Evolutionary conservation across 2,888 invertebrate species (phyloP), one percentile per base, ranked within the genome.

Genomic region (Tridacna crocea): DNA sequence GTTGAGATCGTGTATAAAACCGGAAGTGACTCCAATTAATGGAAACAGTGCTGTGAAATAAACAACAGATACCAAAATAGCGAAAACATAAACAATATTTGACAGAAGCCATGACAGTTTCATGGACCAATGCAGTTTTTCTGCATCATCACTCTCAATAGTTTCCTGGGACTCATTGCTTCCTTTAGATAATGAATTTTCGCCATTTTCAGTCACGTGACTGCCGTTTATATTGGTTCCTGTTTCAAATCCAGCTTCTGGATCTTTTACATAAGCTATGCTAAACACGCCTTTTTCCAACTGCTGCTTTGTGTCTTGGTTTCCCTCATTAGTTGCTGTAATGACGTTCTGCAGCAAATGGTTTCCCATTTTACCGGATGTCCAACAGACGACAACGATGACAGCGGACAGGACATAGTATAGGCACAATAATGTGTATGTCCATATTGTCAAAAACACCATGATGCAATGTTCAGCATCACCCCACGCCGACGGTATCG

Each of bases 391-490:
- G 11, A 87, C 75, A 12, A 87, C 51, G 8, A 83, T 61, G 13
- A 26, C 48, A 15, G 88, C 87, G 0, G 91, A 83, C 0, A 85
- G 12, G 13, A 90, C 36, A 36, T 92, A 84, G 77, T 93, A 91
- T 17, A 88, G 24, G 11, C 88, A 89, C n/a, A 93, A 86, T 10
- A 92, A 17, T 0, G 91, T 72, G 86, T 92, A 93, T 19, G 92
- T 90, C 94, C 94, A 94, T 51, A 91, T 90, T 10, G 94, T 93
- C 66, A 94, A 85, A 83, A 85, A 94, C 8, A 87, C 90, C 79
- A 91, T 84, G 72, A 90, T 77, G 46, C 78, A 76, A 63, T 83
- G 84, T 58, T 74, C n/a, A 13, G 58, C 76, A 46, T 51, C 48
- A 13, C 46, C 47, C 0, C 70, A 24, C 2, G n/a, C 74, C 8